Evolutionary conservation across 2,797 vertebrate genomes (phyloP).

Genomic region (Eospalax fontanierii): DNA sequence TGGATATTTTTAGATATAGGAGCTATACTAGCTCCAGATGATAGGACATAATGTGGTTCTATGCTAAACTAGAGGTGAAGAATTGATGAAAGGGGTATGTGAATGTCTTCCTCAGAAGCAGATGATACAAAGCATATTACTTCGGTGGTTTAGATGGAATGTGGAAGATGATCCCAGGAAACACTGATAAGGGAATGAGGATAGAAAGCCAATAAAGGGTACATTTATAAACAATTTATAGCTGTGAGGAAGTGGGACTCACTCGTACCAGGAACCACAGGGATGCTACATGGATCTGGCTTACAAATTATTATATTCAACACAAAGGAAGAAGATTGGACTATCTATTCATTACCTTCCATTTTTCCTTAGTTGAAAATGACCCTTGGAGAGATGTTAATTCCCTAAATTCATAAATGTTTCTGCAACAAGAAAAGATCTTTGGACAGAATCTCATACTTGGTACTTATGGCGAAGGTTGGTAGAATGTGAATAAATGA

Average conservation of each 20-base stretch:
- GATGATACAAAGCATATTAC: not conserved
- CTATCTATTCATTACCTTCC: not conserved
- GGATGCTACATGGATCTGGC: not conserved
- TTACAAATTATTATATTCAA: not conserved
- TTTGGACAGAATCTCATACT: not conserved
- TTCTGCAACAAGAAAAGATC: not conserved
- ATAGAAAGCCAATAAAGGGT: not conserved
- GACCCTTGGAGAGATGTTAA: not conserved
- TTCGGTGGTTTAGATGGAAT: not conserved
- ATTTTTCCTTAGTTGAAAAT: not conserved
- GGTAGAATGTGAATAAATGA: not conserved
- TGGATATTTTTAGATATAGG: constrained; percentile 8
- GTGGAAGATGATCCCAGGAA: not conserved
- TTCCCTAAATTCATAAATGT: not conserved
- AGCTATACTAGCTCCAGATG: not conserved
- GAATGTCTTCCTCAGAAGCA: not conserved
- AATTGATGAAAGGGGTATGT: not conserved
- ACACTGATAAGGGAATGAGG: not conserved
- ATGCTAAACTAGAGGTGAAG: constrained; percentile 20
- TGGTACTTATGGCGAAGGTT: not conserved
- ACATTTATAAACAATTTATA: not conserved
- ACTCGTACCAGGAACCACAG: not conserved
- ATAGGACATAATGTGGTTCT: not conserved
- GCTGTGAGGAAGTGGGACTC: not conserved
- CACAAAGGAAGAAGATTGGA: constrained; percentile 22